Evolutionary conservation across 2,113 vertebrate species (phyloP).

Genomic region (Myocastor coypus): DNA sequence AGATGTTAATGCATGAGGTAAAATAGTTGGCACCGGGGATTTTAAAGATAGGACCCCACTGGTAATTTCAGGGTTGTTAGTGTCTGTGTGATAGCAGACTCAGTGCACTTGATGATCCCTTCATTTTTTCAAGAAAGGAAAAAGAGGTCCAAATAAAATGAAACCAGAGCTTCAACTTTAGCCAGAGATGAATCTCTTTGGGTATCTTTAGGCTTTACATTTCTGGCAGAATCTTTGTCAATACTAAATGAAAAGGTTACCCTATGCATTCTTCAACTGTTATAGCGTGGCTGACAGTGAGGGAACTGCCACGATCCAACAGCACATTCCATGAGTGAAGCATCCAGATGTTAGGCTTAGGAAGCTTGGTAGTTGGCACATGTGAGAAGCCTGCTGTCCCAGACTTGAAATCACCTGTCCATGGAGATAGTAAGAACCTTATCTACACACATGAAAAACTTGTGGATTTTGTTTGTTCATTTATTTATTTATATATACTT

Average conservation of each 20-base stretch:
- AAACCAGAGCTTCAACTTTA: slow-evolving; percentile 10
- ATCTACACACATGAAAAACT: not conserved
- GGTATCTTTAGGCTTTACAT: slow-evolving; percentile 43
- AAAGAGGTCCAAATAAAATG: not conserved
- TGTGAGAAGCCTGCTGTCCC: slow-evolving; percentile 9
- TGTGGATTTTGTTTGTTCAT: not conserved
- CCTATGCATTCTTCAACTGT: slow-evolving; percentile 77
- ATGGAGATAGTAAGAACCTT: not conserved
- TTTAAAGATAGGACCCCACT: not conserved
- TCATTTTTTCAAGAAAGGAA: not conserved
- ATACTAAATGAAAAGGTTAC: slow-evolving; percentile 79
- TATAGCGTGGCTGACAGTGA: slow-evolving; percentile 74
- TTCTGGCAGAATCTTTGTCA: slow-evolving; percentile 62
- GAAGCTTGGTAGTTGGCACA: slow-evolving; percentile 75
- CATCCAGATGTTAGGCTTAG: slow-evolving; percentile 80
- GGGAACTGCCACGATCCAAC: slow-evolving; percentile 57
- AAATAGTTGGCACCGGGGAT: slow-evolving; percentile 61
- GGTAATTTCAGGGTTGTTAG: slow-evolving; percentile 28
- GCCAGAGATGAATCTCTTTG: not conserved
- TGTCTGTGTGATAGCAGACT: slow-evolving; percentile 41
- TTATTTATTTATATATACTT: not conserved
- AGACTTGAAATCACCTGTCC: slow-evolving; percentile 14
- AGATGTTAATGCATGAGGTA: slow-evolving; percentile 76
- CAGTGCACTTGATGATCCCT: not conserved
- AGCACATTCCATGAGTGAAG: slow-evolving; percentile 73